Evolutionary conservation across 2,113 vertebrate genomes (phyloP).

Genomic region (Gasterosteus nipponicus): DNA sequence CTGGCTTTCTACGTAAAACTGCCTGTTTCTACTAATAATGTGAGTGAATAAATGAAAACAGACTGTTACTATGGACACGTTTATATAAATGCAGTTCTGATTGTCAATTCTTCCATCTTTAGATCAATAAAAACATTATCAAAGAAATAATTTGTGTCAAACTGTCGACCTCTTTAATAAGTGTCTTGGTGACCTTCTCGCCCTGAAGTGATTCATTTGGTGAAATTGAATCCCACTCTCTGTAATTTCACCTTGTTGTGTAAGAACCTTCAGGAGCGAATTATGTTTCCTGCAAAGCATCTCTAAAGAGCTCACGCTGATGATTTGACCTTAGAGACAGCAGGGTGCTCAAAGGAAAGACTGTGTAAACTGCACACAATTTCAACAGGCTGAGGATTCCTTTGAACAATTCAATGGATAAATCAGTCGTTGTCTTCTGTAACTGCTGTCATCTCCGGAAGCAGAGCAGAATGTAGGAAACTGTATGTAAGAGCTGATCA

Average conservation of each 20-base stretch:
- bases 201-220: no score
- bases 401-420: constrained; percentile 19
- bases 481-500: constrained; percentile 16
- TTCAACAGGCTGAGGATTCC: constrained; percentile 14
- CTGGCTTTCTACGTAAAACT: no score
- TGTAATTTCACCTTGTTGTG: no score
- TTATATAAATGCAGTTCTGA: no score
- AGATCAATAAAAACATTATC: no score
- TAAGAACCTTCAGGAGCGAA: neutral
- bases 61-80: no score
- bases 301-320: constrained; percentile 1
- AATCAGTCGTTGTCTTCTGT: constrained; percentile 18
- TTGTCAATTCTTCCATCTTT: no score
- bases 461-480: constrained; percentile 14
- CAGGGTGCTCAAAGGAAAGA: constrained; percentile 18
- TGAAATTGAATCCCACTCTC: no score
- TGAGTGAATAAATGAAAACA: neutral
- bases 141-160: no score
- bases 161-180: no score
- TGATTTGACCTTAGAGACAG: constrained; percentile 41
- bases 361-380: constrained; percentile 6
- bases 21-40: no score
- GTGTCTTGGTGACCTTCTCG: no score
- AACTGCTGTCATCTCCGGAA: constrained; percentile 10
- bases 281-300: neutral